These are phyloP conservation scores for Ornithorhynchus anatinus DNA, from an alignment of 2,113 vertebrate genomes.

Conservation along the genomic window DNA sequence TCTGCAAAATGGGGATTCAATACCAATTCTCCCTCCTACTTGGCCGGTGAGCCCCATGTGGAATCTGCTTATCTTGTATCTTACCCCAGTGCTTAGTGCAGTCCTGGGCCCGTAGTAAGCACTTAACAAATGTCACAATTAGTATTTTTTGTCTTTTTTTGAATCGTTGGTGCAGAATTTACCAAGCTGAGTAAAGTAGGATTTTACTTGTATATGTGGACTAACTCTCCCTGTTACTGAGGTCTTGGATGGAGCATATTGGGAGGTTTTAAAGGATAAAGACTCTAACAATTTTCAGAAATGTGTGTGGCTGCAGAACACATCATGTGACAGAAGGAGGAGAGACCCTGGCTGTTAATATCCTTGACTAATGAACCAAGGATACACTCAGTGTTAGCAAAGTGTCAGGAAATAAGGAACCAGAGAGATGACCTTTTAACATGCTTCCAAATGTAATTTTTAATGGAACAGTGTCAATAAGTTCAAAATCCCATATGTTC, in stretches of 20 bases:
- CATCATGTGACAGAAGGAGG: conserved; percentile 57
- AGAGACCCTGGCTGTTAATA: conserved; percentile 66
- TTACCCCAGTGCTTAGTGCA: too few species aligned
- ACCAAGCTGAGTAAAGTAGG: conserved; percentile 70
- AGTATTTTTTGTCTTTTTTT: conserved; percentile 31
- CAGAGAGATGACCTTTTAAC: conserved; percentile 50
- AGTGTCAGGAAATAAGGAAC: conserved; percentile 60
- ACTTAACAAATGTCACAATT: too few species aligned
- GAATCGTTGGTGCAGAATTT: conserved; percentile 66
- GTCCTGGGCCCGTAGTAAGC: too few species aligned
- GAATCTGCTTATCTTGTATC: too few species aligned
- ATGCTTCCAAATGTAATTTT: conserved; percentile 58
- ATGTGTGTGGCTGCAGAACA: conserved; percentile 64
- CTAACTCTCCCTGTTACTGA: conserved; percentile 76
- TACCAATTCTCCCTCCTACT: too few species aligned
- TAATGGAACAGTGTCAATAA: conserved; percentile 52
- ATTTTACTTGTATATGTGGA: conserved; percentile 74
- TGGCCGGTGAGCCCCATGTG: too few species aligned
- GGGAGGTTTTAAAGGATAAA: conserved; percentile 75
- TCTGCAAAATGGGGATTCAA: too few species aligned
- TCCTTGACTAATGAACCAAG: conserved; percentile 69
- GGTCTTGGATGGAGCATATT: conserved; percentile 75
- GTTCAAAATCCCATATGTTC: conserved; percentile 47
- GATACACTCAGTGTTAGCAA: conserved; percentile 56
- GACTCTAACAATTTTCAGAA: conserved; percentile 71